A percentile compares a stretch with the other conserved stretches of the same genome.
phyloP scores from a whole-genome alignment of 2,797 vertebrate genomes.

The Sarcophilus harrisii region DNA sequence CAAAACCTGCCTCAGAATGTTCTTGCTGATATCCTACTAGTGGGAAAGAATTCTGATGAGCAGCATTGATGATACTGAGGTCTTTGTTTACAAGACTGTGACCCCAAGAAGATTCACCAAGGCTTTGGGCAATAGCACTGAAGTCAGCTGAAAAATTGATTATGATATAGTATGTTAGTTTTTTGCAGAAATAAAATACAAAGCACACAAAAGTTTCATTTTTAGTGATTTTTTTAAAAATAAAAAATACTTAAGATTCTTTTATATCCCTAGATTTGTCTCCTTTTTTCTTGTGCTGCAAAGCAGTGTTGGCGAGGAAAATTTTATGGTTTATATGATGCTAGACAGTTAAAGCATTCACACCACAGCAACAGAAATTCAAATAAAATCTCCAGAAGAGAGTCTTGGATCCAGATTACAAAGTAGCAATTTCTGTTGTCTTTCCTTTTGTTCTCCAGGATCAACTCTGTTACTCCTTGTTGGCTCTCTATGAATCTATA shows the following conservation, averaged over 20 bases:
- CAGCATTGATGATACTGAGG: not conserved
- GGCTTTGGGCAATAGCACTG: not conserved
- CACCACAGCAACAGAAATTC: not conserved
- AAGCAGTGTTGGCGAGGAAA: not conserved
- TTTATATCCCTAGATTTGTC: not conserved
- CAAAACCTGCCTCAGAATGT: not conserved
- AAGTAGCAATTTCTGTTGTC: not conserved
- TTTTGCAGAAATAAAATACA: not conserved
- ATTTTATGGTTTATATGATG: not conserved
- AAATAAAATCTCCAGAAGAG: not conserved
- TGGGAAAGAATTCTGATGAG: not conserved
- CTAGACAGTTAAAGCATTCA: not conserved
- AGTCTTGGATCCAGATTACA: not conserved
- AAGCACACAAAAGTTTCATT: not conserved
- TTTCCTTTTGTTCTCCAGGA: constrained; percentile 80
- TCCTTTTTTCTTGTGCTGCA: not conserved
- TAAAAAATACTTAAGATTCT: not conserved
- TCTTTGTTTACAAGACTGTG: not conserved
- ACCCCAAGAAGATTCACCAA: not conserved
- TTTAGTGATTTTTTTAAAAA: not conserved
- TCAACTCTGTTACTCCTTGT: constrained; percentile 88
- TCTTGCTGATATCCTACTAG: not conserved
- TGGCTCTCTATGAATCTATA: constrained; percentile 91
- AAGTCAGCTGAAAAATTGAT: not conserved
- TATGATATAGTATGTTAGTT: not conserved